Evolutionary conservation across 2,888 invertebrate genomes (phyloP).

Genomic region (Sthenelais limicola): DNA sequence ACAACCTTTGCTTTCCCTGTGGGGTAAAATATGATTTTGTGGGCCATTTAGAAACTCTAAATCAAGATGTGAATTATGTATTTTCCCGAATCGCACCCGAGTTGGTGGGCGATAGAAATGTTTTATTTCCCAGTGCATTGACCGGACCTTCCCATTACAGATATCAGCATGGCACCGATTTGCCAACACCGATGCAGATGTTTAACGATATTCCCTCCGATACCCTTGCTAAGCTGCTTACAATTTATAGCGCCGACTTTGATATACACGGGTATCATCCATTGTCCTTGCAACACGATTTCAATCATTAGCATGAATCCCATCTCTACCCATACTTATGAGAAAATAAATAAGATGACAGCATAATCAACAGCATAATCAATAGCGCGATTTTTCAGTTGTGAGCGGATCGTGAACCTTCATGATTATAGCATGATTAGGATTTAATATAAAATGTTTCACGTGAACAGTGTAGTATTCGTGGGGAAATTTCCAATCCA

Average conservation of each 20-base stretch:
- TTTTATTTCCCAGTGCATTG: background rate
- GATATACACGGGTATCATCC: conserved; percentile 10
- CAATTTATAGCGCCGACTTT: background rate
- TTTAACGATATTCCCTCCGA: background rate
- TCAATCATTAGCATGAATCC: no score
- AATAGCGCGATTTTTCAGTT: no score
- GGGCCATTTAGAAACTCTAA: conserved; percentile 5
- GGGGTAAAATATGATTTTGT: background rate
- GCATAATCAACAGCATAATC: no score
- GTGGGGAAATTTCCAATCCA: no score
- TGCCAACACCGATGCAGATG: background rate
- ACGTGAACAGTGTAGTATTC: no score
- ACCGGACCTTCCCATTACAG: conserved; percentile 2
- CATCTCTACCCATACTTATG: no score
- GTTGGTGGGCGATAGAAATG: background rate
- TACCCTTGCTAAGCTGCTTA: background rate
- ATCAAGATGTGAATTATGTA: background rate
- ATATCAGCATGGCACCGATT: background rate
- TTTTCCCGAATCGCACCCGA: conserved; percentile 1
- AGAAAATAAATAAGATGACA: no score
- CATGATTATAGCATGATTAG: no score
- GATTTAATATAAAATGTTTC: no score
- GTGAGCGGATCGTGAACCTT: no score
- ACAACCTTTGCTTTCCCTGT: conserved; percentile 1
- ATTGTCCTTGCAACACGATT: no score